phyloP scores from a whole-genome alignment of 2,113 vertebrate species.

The Apteryx owenii region DNA sequence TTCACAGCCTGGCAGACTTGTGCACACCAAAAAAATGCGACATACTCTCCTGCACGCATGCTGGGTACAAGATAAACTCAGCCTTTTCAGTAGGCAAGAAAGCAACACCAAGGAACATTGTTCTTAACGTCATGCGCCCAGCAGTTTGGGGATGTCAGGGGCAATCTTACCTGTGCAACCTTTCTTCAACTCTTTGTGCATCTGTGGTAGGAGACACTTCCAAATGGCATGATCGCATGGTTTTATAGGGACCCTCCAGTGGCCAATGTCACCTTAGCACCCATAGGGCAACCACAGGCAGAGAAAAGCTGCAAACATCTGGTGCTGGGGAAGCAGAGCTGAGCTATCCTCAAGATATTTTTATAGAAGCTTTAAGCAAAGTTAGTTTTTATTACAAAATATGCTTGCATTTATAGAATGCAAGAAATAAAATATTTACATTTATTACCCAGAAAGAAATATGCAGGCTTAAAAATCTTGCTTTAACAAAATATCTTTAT shows the following conservation, averaged over 20 bases:
- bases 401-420: not conserved
- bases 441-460: not conserved
- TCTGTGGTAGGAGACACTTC: not conserved
- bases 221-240: no score
- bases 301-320: not conserved
- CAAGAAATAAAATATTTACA: not conserved
- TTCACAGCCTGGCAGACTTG: not conserved
- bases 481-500: not conserved
- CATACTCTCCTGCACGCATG: not conserved
- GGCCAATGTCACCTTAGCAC: not conserved
- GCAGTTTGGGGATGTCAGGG: not conserved
- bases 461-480: not conserved
- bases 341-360: not conserved
- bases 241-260: not conserved
- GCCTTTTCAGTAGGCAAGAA: not conserved
- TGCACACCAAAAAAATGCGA: not conserved
- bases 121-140: not conserved
- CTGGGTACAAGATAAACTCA: not conserved
- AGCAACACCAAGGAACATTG: not conserved
- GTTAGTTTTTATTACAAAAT: not conserved
- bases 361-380: not conserved
- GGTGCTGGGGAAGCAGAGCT: accelerated
- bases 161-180: accelerated
- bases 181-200: not conserved
- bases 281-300: not conserved